Evolutionary conservation across 2,113 vertebrate genomes (phyloP).

Genomic region (Dryoscopus gambensis): DNA sequence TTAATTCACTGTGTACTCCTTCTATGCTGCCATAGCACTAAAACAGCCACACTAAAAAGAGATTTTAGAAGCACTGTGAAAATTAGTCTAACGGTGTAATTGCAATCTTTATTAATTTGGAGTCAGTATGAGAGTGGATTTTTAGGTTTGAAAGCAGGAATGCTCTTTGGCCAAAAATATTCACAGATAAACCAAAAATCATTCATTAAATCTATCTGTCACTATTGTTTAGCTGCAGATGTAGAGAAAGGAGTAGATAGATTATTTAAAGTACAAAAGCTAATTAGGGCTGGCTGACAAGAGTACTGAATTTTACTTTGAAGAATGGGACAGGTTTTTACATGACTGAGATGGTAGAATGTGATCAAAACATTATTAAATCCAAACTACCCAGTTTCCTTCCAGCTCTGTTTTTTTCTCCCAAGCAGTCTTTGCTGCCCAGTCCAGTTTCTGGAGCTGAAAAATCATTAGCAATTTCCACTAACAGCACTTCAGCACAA

Average conservation of each 20-base stretch:
- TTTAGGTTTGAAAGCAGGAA: background rate
- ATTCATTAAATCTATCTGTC: background rate
- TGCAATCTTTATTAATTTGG: background rate
- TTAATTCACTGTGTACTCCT: background rate
- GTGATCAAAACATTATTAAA: slow-evolving; percentile 11
- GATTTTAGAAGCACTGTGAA: background rate
- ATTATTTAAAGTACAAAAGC: slow-evolving; percentile 31
- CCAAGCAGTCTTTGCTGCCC: background rate
- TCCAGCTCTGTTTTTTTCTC: background rate
- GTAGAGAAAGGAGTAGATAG: background rate
- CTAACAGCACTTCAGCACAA: background rate
- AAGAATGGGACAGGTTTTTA: slow-evolving; percentile 1
- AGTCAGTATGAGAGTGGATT: background rate
- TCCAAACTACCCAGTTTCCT: background rate
- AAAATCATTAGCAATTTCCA: background rate
- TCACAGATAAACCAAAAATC: background rate
- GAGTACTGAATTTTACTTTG: slow-evolving; percentile 15
- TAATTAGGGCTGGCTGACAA: slow-evolving; percentile 39
- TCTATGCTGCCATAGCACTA: background rate
- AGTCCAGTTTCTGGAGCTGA: background rate
- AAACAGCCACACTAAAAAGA: background rate
- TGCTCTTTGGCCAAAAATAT: background rate
- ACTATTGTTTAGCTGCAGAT: background rate
- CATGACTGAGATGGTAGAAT: background rate
- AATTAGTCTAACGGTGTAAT: background rate